A percentile compares a stretch with the other conserved stretches of the same genome.
Conservation (phyloP, 1,140 invertebrate species). For the Brachionus rotundiformis region DNA sequence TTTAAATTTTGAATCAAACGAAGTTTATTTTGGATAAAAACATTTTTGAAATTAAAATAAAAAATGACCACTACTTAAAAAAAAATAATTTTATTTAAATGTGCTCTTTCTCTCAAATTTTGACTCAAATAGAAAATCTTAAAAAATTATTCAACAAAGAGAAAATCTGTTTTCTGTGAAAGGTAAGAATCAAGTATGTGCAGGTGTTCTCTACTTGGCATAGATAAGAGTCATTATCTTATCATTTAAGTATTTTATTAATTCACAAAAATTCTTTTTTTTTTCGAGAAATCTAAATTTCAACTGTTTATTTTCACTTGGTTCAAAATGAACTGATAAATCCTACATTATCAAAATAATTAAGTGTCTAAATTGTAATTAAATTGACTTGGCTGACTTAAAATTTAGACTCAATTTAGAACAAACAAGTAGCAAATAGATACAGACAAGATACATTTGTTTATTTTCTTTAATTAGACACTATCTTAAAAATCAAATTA, state of each 20-base stretch:
- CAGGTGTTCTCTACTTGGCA: slow-evolving; percentile 22
- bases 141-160: slow-evolving; percentile 23
- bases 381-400: slow-evolving; percentile 13
- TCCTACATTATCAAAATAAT: not conserved
- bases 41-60: too few relatives aligned
- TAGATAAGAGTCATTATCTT: slow-evolving; percentile 7
- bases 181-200: not conserved
- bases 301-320: slow-evolving; percentile 34
- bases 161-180: not conserved
- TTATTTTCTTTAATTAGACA: not conserved
- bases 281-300: not conserved
- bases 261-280: not conserved
- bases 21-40: too few relatives aligned
- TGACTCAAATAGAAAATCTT: not conserved
- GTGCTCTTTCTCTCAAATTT: too few relatives aligned
- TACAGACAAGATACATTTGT: not conserved
- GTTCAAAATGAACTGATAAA: not conserved
- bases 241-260: not conserved
- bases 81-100: too few relatives aligned
- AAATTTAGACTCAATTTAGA: slow-evolving; percentile 1
- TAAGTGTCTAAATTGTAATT: slow-evolving; percentile 23
- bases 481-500: slow-evolving; percentile 25
- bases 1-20: too few relatives aligned
- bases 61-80: too few relatives aligned
- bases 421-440: slow-evolving; percentile 24